Evolutionary conservation across 1,140 invertebrate genomes (phyloP).

Genomic region (Lasioglossum baleicum): DNA sequence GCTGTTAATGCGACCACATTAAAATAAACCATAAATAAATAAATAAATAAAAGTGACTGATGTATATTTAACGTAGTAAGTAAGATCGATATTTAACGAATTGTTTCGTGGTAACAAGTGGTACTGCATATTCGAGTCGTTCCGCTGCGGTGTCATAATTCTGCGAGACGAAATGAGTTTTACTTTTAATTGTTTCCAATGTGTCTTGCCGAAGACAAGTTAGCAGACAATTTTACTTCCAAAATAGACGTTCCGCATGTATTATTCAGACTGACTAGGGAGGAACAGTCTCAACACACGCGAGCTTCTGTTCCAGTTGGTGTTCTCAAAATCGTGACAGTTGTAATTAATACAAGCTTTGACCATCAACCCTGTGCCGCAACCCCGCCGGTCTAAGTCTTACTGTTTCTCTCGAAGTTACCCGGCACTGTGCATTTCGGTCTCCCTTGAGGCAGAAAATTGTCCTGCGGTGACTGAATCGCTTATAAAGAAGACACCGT

Average conservation of each 20-base stretch:
- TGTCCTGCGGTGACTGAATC: slow-evolving; percentile 18
- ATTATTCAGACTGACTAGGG: slow-evolving; percentile 19
- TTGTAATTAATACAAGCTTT: slow-evolving; percentile 75
- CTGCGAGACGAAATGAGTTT: neutral
- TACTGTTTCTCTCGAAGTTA: slow-evolving; percentile 63
- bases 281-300: slow-evolving; percentile 51
- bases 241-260: neutral
- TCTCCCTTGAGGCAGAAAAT: slow-evolving; percentile 18
- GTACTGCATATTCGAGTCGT: no score
- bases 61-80: no score
- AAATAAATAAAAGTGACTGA: no score
- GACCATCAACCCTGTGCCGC: slow-evolving; percentile 67
- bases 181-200: neutral
- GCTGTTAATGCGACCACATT: no score
- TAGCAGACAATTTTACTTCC: neutral
- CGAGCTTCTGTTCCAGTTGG: slow-evolving; percentile 52
- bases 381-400: slow-evolving; percentile 57
- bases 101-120: no score
- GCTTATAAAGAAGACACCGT: neutral
- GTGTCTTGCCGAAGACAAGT: neutral
- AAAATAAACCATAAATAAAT: no score
- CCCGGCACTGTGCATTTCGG: slow-evolving; percentile 50
- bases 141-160: no score
- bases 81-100: no score
- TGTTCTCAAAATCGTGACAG: slow-evolving; percentile 63